Percentiles rank a stretch among this genome's conserved stretches.
Conservation (phyloP, 2,797 vertebrate genomes). For the Picus viridis region DNA sequence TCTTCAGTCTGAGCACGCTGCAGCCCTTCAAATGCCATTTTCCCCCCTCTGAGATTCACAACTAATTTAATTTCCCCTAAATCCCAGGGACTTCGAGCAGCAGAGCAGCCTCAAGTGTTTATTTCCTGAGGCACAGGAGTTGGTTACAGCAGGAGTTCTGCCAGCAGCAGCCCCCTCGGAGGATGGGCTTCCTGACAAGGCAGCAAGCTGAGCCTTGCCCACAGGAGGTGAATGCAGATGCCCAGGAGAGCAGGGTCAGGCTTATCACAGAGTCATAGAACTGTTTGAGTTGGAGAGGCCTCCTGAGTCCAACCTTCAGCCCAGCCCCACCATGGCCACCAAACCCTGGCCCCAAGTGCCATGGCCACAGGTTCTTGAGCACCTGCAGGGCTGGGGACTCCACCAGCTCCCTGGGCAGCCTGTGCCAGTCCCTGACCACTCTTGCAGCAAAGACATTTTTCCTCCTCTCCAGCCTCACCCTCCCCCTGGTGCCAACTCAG, state of each 20-base stretch:
- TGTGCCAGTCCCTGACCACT: no score
- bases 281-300: background rate
- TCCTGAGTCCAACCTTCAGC: no score
- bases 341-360: no score
- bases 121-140: background rate
- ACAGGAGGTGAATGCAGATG: background rate
- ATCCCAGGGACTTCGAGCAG: background rate
- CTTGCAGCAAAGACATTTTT: no score
- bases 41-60: background rate
- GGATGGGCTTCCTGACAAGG: background rate
- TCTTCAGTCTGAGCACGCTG: background rate
- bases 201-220: background rate
- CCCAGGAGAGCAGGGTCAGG: background rate
- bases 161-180: background rate
- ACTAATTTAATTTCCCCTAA: background rate
- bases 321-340: no score
- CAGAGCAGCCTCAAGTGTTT: background rate
- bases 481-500: no score
- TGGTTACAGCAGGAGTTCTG: background rate
- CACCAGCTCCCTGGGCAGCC: no score
- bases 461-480: no score
- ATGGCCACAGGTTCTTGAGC: no score
- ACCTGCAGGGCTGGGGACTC: no score
- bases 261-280: background rate
- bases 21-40: background rate